Evolutionary conservation across 1,140 invertebrate genomes (phyloP).

Genomic region (Latrodectus geometricus): DNA sequence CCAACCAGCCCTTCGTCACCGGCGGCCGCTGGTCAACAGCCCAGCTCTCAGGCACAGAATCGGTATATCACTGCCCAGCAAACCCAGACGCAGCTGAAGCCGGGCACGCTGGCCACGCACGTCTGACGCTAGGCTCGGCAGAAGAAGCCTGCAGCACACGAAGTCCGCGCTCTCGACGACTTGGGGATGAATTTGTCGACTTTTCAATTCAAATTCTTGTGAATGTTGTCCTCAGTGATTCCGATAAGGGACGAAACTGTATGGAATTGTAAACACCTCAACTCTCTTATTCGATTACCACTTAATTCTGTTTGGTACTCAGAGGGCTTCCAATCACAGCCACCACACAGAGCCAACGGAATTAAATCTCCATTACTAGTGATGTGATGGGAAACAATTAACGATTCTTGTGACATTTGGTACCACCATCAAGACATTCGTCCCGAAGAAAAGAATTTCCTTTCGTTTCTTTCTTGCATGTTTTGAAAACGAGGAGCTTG

Average conservation of each 20-base stretch:
- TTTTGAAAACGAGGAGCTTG: constrained; percentile 52
- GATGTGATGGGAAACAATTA: constrained; percentile 8
- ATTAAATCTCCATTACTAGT: constrained; percentile 6
- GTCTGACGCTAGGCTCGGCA: constrained; percentile 68
- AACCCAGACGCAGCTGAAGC: constrained; percentile 71
- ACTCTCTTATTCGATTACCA: not conserved
- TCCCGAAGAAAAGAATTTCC: constrained; percentile 29
- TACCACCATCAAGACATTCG: constrained; percentile 19
- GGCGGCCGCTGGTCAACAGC: constrained; percentile 58
- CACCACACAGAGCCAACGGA: constrained; percentile 9
- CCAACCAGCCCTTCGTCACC: constrained; percentile 64
- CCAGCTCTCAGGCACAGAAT: constrained; percentile 66
- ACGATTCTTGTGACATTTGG: not conserved
- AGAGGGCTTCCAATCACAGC: constrained; percentile 39
- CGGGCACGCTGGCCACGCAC: constrained; percentile 74
- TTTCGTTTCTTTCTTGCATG: constrained; percentile 32
- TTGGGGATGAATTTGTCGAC: not conserved
- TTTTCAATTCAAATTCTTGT: not conserved
- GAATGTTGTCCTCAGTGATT: not conserved
- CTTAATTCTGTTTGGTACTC: constrained; percentile 14
- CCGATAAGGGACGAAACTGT: not conserved
- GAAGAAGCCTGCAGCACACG: not conserved
- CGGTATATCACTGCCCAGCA: constrained; percentile 70
- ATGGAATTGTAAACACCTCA: not conserved
- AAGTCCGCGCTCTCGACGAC: not conserved